A percentile compares a stretch with the other conserved stretches of the same genome.
These are phyloP conservation scores for Agrilus cyanescens DNA, from an alignment of 2,888 invertebrate genomes.

Conservation along the genomic window DNA sequence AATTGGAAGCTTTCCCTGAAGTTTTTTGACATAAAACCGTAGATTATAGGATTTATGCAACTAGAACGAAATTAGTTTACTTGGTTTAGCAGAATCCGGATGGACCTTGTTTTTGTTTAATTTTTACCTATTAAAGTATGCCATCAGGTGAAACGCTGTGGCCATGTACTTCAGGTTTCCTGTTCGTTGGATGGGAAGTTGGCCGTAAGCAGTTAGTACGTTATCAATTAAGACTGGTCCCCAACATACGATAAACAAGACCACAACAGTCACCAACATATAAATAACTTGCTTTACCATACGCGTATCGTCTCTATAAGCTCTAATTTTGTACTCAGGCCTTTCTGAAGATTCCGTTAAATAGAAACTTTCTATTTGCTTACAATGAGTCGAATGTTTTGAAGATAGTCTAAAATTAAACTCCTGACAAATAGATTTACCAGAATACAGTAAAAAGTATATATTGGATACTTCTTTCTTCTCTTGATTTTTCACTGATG, in stretches of 20 bases:
- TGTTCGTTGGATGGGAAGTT: conserved; percentile 39
- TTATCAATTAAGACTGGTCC: conserved; percentile 53
- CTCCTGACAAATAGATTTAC: too few relatives aligned
- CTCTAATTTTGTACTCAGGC: conserved; percentile 4
- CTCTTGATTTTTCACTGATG: too few relatives aligned
- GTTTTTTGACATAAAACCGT: conserved; percentile 63
- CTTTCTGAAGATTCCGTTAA: conserved; percentile 10
- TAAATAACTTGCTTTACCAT: conserved; percentile 51
- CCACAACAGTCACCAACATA: conserved; percentile 59
- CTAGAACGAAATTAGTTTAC: conserved; percentile 30
- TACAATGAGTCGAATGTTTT: conserved; percentile 11
- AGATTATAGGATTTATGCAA: conserved; percentile 60
- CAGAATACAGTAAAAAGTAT: too few relatives aligned
- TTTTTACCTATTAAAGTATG: conserved; percentile 52
- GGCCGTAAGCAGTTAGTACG: conserved; percentile 48
- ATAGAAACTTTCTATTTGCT: conserved; percentile 13
- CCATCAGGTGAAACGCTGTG: conserved; percentile 50
- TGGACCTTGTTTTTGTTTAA: neutral
- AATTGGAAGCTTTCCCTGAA: conserved; percentile 48
- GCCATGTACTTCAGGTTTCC: conserved; percentile 47
- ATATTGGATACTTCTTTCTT: too few relatives aligned
- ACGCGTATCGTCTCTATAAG: conserved; percentile 22
- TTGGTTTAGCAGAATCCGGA: neutral
- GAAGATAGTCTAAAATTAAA: conserved; percentile 9
- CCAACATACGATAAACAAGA: conserved; percentile 59